phyloP scores from a whole-genome alignment of 2,113 vertebrate species.

The Xenus cinereus region DNA sequence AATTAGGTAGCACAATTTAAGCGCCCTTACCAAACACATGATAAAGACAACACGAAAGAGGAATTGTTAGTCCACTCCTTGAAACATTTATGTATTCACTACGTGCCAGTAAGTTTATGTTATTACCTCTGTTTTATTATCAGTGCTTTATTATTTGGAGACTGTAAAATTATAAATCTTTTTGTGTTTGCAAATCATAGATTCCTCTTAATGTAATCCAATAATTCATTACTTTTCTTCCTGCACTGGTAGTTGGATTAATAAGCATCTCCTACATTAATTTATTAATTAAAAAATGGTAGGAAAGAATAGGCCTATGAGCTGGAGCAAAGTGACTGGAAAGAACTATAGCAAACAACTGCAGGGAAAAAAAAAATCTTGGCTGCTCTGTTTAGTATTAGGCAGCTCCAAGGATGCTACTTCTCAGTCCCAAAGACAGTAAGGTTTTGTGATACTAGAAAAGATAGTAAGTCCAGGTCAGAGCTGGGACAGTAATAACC shows the following conservation, averaged over 20 bases:
- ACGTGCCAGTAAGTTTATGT: background rate
- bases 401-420: background rate
- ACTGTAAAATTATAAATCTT: background rate
- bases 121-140: background rate
- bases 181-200: background rate
- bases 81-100: background rate
- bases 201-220: background rate
- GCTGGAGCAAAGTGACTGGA: background rate
- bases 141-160: background rate
- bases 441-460: slow-evolving; percentile 62
- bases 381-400: background rate
- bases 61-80: background rate
- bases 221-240: slow-evolving; percentile 11
- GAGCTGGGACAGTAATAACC: slow-evolving; percentile 82
- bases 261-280: background rate
- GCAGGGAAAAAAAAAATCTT: background rate
- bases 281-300: background rate
- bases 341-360: background rate
- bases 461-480: slow-evolving; percentile 78
- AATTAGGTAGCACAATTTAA: background rate
- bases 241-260: background rate
- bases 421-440: background rate
- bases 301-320: background rate
- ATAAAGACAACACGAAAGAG: background rate
- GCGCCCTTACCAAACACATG: background rate